phyloP scores from a whole-genome alignment of 1,140 invertebrate species.

The Caenorhabditis brenneri region DNA sequence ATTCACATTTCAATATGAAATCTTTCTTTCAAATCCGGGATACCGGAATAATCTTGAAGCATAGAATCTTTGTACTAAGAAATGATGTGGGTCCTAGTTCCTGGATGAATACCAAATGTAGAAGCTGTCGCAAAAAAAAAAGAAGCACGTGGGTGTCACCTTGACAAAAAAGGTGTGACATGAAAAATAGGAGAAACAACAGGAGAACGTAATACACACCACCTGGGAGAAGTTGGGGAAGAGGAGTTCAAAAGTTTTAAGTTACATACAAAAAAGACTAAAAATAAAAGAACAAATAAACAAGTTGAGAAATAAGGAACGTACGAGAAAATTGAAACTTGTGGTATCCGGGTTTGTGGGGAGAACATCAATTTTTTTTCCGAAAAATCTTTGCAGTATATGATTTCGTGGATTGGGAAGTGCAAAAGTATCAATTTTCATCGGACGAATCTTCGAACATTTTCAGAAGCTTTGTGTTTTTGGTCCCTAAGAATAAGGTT shows the following conservation, averaged over 20 bases:
- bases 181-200: not conserved
- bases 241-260: not conserved
- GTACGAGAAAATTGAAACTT: too few relatives aligned
- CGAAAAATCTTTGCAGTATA: too few relatives aligned
- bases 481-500: too few relatives aligned
- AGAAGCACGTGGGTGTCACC: not conserved
- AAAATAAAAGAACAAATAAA: too few relatives aligned
- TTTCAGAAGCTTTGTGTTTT: too few relatives aligned
- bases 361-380: too few relatives aligned
- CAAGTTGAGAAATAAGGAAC: too few relatives aligned
- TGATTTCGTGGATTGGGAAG: too few relatives aligned
- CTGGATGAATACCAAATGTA: not conserved
- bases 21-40: not conserved
- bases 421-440: too few relatives aligned
- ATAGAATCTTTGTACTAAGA: not conserved
- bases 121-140: not conserved
- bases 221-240: too few relatives aligned
- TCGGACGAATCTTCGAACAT: too few relatives aligned
- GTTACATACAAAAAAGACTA: not conserved
- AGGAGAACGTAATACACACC: not conserved
- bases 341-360: too few relatives aligned
- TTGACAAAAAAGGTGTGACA: not conserved
- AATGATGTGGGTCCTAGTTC: not conserved
- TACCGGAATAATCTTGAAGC: not conserved
- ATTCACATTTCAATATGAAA: not conserved